phyloP scores from a whole-genome alignment of 2,113 vertebrate species.

The Corythoichthys haematopterus region DNA sequence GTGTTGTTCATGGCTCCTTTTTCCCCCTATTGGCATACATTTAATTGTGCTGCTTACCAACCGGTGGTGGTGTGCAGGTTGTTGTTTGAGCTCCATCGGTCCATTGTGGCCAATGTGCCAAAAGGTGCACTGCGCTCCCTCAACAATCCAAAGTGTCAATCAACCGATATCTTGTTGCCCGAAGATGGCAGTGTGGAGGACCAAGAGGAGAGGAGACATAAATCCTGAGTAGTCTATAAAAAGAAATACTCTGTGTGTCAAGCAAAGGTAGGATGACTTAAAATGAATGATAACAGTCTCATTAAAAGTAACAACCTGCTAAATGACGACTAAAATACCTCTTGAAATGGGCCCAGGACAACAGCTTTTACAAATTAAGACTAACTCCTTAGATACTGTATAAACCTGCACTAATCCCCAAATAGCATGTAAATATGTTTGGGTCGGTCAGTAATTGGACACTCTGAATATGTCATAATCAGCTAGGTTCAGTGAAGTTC shows the following conservation, averaged over 20 bases:
- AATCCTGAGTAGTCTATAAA: conserved; percentile 80
- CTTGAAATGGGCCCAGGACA: conserved; percentile 68
- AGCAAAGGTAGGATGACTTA: conserved; percentile 79
- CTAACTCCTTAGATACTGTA: conserved; percentile 33
- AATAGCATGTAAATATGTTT: no score
- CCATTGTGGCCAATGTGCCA: conserved; percentile 18
- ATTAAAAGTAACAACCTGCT: conserved; percentile 79
- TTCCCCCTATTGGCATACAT: no score
- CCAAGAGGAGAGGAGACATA: conserved; percentile 67
- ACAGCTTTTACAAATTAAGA: conserved; percentile 73
- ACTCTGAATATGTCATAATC: no score
- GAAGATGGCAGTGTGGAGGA: conserved; percentile 46
- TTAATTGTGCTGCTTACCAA: no score
- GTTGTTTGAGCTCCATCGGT: conserved; percentile 22
- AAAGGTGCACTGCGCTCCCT: conserved; percentile 13
- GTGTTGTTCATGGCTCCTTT: no score
- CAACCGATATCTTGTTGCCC: conserved; percentile 55
- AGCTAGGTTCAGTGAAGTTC: no score
- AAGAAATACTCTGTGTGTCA: conserved; percentile 80
- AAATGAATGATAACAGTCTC: conserved; percentile 83
- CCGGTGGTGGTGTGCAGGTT: conserved; percentile 7
- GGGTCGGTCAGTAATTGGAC: no score
- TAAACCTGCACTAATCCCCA: no score
- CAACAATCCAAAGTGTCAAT: conserved; percentile 47
- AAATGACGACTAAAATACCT: conserved; percentile 74